These are phyloP conservation scores for Muscidifurax raptorellus DNA, from an alignment of 1,140 invertebrate genomes.

Conservation along the genomic window DNA sequence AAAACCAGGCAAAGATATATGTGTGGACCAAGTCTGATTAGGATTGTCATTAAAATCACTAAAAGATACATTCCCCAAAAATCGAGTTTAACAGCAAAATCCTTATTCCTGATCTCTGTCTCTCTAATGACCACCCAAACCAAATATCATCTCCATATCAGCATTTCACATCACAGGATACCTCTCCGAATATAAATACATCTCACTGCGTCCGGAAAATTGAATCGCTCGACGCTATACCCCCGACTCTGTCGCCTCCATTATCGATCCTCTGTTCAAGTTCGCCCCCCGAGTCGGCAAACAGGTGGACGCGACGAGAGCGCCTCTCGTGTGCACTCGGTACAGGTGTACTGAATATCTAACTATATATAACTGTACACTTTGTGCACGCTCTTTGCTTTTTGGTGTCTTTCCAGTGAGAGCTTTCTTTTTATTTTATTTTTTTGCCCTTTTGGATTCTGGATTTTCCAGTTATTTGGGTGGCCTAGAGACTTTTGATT, in stretches of 20 bases:
- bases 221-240: background rate
- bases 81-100: too few relatives aligned
- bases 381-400: background rate
- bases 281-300: conserved; percentile 15
- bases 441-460: background rate
- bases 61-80: too few relatives aligned
- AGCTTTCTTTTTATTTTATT: background rate
- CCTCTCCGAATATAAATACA: background rate
- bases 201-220: conserved; percentile 17
- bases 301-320: conserved; percentile 29
- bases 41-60: too few relatives aligned
- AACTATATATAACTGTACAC: background rate
- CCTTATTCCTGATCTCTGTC: too few relatives aligned
- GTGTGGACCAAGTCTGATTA: too few relatives aligned
- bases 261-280: conserved; percentile 31
- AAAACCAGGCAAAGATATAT: too few relatives aligned
- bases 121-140: background rate
- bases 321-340: background rate
- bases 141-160: background rate
- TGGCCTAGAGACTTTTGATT: background rate
- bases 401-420: background rate
- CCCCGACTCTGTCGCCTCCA: background rate
- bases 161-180: background rate
- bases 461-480: background rate
- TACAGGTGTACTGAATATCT: background rate